These are phyloP conservation scores for Drosophila borealis DNA, from an alignment of 2,888 invertebrate species.

Conservation along the genomic window DNA sequence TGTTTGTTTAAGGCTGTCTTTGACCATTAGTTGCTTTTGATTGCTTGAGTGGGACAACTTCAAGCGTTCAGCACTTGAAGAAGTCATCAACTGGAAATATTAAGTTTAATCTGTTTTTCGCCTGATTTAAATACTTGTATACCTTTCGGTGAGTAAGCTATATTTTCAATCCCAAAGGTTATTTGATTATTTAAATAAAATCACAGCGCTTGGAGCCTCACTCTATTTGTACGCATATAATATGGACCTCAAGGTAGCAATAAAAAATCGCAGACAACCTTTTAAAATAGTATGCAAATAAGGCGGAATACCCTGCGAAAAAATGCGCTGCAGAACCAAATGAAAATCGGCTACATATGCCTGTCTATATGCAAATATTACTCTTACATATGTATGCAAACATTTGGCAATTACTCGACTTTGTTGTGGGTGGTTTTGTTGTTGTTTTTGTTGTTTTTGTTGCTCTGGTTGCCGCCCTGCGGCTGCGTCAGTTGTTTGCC, in stretches of 20 bases:
- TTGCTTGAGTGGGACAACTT: slow-evolving; percentile 5
- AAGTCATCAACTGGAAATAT: neutral
- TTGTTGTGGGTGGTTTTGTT: slow-evolving; percentile 21
- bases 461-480: slow-evolving; percentile 20
- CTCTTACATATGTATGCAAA: slow-evolving; percentile 72
- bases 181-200: slow-evolving; percentile 40
- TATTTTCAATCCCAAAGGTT: slow-evolving; percentile 7
- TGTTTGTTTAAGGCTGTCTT: neutral
- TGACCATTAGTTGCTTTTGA: slow-evolving; percentile 18
- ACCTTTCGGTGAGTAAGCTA: neutral
- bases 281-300: slow-evolving; percentile 68
- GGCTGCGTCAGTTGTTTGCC: slow-evolving; percentile 58
- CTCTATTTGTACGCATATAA: slow-evolving; percentile 25
- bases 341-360: slow-evolving; percentile 72
- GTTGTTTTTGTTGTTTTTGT: slow-evolving; percentile 14
- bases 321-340: slow-evolving; percentile 54
- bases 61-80: slow-evolving; percentile 11
- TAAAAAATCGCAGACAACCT: slow-evolving; percentile 40
- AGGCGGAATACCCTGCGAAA: slow-evolving; percentile 34
- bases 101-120: neutral
- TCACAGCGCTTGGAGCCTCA: slow-evolving; percentile 36
- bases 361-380: slow-evolving; percentile 78
- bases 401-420: slow-evolving; percentile 74
- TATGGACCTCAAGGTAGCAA: slow-evolving; percentile 32
- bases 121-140: neutral